These are phyloP conservation scores for Carollia perspicillata DNA, from an alignment of 2,113 vertebrate species.

Conservation along the genomic window DNA sequence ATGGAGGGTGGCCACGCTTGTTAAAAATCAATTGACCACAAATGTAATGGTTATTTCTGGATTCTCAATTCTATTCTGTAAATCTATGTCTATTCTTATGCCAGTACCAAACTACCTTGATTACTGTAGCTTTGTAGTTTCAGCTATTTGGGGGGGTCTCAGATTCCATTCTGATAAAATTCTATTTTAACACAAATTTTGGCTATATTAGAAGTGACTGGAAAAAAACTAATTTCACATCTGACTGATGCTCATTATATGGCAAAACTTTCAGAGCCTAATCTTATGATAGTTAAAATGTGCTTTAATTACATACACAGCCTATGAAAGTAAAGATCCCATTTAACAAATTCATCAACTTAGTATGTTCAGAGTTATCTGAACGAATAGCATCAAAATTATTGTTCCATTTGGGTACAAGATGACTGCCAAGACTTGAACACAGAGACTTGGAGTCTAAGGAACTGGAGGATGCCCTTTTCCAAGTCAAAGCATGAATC, in stretches of 20 bases:
- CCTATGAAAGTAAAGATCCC: background rate
- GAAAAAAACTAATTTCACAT: background rate
- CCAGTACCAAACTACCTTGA: background rate
- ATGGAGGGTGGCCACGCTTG: background rate
- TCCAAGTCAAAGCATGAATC: background rate
- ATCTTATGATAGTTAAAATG: background rate
- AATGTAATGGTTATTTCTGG: background rate
- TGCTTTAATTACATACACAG: background rate
- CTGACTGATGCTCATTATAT: background rate
- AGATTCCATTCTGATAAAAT: background rate
- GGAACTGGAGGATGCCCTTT: background rate
- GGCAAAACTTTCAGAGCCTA: background rate
- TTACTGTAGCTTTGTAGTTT: background rate
- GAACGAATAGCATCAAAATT: background rate
- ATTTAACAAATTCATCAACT: background rate
- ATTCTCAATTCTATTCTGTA: no score
- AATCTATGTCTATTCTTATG: no score
- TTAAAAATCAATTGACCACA: constrained; percentile 12
- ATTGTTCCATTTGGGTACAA: constrained; percentile 11
- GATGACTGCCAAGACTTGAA: background rate
- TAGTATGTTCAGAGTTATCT: background rate
- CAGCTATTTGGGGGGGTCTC: background rate
- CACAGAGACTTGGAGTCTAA: background rate
- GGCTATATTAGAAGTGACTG: background rate
- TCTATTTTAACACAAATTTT: background rate